Evolutionary conservation across 2,797 vertebrate species (phyloP).

Genomic region (Alfaro cultratus): DNA sequence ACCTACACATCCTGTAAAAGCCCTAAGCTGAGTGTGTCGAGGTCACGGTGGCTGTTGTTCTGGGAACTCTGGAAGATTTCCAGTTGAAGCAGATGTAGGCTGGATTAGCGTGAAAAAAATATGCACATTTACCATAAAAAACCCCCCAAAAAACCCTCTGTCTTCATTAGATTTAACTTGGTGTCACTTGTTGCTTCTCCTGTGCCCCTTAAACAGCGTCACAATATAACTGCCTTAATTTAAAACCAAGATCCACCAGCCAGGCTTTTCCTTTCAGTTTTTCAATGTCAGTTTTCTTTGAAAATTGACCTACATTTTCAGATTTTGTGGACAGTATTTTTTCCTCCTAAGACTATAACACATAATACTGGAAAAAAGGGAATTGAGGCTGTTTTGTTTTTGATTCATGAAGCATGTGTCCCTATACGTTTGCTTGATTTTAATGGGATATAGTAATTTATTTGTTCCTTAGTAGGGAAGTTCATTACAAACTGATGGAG

Average conservation of each 20-base stretch:
- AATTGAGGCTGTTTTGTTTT: not conserved
- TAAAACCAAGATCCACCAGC: not conserved
- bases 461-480: not conserved
- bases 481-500: not conserved
- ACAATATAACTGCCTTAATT: not conserved
- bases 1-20: conserved; percentile 48
- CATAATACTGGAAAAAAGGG: not conserved
- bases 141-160: not conserved
- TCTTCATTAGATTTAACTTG: not conserved
- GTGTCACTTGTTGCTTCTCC: not conserved
- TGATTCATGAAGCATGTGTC: not conserved
- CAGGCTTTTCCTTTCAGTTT: not conserved
- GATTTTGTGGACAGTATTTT: not conserved
- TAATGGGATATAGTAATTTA: not conserved
- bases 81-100: conserved; percentile 11
- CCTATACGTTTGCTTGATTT: not conserved
- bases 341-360: not conserved
- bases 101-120: conserved; percentile 1
- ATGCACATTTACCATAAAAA: not conserved
- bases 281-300: not conserved
- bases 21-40: conserved; percentile 27
- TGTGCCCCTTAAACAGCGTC: not conserved
- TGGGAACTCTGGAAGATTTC: conserved; percentile 55
- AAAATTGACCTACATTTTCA: not conserved
- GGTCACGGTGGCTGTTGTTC: conserved; percentile 41